Evolutionary conservation across 1,140 invertebrate genomes (phyloP).

Genomic region (Pseudomyrmex cubaensis): DNA sequence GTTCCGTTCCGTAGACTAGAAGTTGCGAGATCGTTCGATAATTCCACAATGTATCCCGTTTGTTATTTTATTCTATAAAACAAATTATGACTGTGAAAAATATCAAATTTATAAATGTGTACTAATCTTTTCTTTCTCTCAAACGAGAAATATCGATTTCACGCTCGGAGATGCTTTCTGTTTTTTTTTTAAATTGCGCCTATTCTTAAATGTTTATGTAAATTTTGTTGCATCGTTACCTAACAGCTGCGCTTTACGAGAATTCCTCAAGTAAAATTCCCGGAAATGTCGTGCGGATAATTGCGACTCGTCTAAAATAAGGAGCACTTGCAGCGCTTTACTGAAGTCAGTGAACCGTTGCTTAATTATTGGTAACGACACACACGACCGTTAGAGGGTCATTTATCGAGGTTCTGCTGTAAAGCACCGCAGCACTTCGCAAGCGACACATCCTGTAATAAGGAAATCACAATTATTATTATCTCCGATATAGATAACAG

Average conservation of each 20-base stretch:
- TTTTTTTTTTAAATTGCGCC: neutral
- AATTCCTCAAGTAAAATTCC: neutral
- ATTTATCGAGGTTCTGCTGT: neutral
- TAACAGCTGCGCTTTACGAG: neutral
- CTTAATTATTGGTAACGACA: slow-evolving; percentile 42
- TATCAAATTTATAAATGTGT: too few relatives aligned
- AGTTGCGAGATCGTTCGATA: slow-evolving; percentile 28
- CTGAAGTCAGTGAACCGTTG: slow-evolving; percentile 40
- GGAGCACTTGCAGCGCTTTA: slow-evolving; percentile 9
- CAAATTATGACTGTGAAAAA: neutral
- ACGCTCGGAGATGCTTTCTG: neutral
- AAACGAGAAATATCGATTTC: neutral
- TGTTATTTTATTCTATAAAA: neutral
- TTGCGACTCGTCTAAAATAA: slow-evolving; percentile 8
- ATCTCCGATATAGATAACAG: neutral
- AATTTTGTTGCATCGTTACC: neutral
- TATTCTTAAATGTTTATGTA: neutral
- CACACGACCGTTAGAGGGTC: slow-evolving; percentile 30
- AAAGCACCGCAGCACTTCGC: neutral
- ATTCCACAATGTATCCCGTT: slow-evolving; percentile 19
- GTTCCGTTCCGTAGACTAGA: slow-evolving; percentile 37
- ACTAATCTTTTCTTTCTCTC: too few relatives aligned
- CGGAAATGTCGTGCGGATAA: slow-evolving; percentile 27
- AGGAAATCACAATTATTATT: slow-evolving; percentile 21
- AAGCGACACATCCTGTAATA: neutral